phyloP scores from a whole-genome alignment of 2,888 invertebrate genomes.

The Ophioninae sp. region DNA sequence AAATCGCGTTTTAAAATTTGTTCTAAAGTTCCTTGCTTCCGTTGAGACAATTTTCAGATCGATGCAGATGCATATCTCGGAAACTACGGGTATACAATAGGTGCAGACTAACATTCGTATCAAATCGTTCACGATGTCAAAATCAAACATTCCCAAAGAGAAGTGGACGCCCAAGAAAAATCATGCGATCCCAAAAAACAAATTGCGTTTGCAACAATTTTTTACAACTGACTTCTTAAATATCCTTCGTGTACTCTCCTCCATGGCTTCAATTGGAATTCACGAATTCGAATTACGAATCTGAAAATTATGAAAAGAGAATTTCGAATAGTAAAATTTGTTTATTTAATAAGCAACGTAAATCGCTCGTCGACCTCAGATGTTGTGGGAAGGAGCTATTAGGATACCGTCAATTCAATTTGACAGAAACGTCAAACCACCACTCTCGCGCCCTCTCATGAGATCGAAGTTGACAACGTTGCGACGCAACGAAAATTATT shows the following conservation, averaged over 20 bases:
- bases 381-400: constrained; percentile 22
- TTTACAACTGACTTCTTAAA: not conserved
- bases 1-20: not conserved
- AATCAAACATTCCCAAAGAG: not conserved
- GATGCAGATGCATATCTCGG: constrained; percentile 42
- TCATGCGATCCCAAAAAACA: constrained; percentile 18
- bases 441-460: too few species aligned
- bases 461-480: too few species aligned
- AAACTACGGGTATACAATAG: constrained; percentile 36
- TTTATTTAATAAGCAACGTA: not conserved
- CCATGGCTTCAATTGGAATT: not conserved
- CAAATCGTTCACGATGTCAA: constrained; percentile 1
- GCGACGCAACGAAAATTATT: too few species aligned
- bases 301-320: not conserved
- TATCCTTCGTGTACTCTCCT: not conserved
- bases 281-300: not conserved
- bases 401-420: constrained; percentile 48
- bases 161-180: not conserved
- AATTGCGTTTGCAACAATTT: constrained; percentile 12
- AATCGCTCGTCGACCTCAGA: constrained; percentile 32
- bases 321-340: not conserved
- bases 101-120: constrained; percentile 22
- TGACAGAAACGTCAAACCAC: constrained; percentile 47
- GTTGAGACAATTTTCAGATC: constrained; percentile 1
- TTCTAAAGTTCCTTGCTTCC: not conserved